A percentile compares a stretch with the other conserved stretches of the same genome.
phyloP scores from a whole-genome alignment of 1,140 invertebrate genomes.

The Eupristina koningsbergeri region DNA sequence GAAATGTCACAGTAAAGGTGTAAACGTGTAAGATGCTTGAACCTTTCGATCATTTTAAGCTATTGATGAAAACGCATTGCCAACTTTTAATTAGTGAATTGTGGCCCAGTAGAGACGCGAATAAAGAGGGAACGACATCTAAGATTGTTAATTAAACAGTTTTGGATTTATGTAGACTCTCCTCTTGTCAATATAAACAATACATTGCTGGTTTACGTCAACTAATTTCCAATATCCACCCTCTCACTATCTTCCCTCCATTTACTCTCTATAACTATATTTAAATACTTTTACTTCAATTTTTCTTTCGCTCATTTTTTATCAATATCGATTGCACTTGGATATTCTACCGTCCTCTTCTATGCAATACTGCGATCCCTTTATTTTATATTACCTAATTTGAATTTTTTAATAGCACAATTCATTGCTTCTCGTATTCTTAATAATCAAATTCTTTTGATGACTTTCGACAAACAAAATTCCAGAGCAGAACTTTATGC shows the following conservation, averaged over 20 bases:
- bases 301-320: neutral
- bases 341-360: neutral
- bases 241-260: neutral
- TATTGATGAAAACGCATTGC: neutral
- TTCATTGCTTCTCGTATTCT: neutral
- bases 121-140: neutral
- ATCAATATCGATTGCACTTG: neutral
- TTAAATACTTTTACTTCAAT: neutral
- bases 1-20: too few species aligned
- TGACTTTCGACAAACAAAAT: too few species aligned
- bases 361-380: neutral
- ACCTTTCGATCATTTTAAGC: neutral
- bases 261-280: neutral
- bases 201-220: neutral
- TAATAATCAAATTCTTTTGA: too few species aligned
- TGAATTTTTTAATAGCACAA: neutral
- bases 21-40: neutral
- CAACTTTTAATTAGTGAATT: conserved; percentile 15
- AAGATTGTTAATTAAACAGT: conserved; percentile 38
- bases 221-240: conserved; percentile 9
- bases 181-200: neutral
- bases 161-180: conserved; percentile 1
- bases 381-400: neutral
- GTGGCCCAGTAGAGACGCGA: neutral
- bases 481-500: too few species aligned